These are phyloP conservation scores for Peromyscus californicus DNA, from an alignment of 2,113 vertebrate genomes.

Conservation along the genomic window DNA sequence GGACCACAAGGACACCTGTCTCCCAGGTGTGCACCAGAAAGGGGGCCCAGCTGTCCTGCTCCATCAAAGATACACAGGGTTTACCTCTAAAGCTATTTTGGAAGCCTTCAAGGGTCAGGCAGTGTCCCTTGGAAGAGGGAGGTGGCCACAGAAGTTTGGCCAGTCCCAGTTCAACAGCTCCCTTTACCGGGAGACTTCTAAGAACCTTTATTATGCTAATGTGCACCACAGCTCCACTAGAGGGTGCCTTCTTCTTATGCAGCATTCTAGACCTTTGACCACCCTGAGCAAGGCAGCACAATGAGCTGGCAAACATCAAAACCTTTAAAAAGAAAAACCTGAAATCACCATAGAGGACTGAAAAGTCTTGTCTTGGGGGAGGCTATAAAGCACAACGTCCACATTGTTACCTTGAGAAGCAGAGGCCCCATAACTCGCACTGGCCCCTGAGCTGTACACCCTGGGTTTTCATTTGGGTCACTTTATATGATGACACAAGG, in stretches of 20 bases:
- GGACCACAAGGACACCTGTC: neutral
- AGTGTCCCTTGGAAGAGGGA: neutral
- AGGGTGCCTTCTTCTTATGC: conserved; percentile 10
- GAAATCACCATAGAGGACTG: neutral
- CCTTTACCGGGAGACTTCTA: neutral
- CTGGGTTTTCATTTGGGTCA: neutral
- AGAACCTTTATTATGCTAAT: conserved; percentile 1
- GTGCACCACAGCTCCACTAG: neutral
- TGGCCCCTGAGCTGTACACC: neutral
- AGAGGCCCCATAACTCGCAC: neutral
- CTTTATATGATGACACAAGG: neutral
- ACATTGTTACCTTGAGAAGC: neutral
- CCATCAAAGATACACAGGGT: neutral
- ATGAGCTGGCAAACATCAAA: neutral
- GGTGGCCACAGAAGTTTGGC: neutral
- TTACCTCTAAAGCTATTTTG: neutral
- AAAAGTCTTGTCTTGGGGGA: neutral
- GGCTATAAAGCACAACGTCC: neutral
- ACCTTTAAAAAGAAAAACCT: neutral
- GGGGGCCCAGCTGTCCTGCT: neutral
- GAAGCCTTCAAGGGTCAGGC: neutral
- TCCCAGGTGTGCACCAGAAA: neutral
- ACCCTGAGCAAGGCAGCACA: neutral
- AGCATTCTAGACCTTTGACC: conserved; percentile 10
- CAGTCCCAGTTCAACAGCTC: neutral